These are phyloP conservation scores for Saturnia japonica DNA, from an alignment of 2,888 invertebrate species.

Conservation along the genomic window DNA sequence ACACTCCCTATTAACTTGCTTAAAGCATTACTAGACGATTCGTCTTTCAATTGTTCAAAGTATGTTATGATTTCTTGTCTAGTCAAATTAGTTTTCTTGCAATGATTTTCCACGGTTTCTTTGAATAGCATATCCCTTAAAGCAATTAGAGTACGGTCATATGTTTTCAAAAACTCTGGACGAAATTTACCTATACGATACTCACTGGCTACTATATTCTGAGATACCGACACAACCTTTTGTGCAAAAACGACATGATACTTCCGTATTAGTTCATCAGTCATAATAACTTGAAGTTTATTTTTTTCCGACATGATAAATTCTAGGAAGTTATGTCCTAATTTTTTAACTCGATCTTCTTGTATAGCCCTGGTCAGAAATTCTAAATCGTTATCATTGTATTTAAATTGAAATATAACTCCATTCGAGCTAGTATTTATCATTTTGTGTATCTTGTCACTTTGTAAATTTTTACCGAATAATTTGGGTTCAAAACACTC, in stretches of 20 bases:
- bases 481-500: conserved; percentile 18
- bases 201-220: conserved; percentile 2
- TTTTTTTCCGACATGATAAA: conserved; percentile 20
- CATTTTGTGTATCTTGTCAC: conserved; percentile 18
- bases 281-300: conserved; percentile 21
- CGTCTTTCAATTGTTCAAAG: conserved; percentile 17
- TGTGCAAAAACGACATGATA: conserved; percentile 22
- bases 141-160: conserved; percentile 11
- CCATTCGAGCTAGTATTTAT: conserved; percentile 19
- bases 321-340: conserved; percentile 20
- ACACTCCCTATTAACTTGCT: conserved; percentile 22
- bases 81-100: conserved; percentile 14
- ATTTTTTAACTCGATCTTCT: conserved; percentile 17
- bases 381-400: conserved; percentile 18
- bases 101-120: conserved; percentile 19
- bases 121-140: conserved; percentile 19
- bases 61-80: conserved; percentile 14
- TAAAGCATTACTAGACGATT: conserved; percentile 16
- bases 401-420: conserved; percentile 22
- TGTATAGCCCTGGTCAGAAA: conserved; percentile 15
- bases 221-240: conserved; percentile 15
- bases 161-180: conserved; percentile 19
- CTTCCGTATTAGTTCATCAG: conserved; percentile 21
- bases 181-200: conserved; percentile 16
- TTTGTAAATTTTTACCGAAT: conserved; percentile 14